Percentiles rank a stretch among this genome's conserved stretches.
These are phyloP conservation scores for Heteromurus nitidus DNA, from an alignment of 2,888 invertebrate species.

Conservation along the genomic window DNA sequence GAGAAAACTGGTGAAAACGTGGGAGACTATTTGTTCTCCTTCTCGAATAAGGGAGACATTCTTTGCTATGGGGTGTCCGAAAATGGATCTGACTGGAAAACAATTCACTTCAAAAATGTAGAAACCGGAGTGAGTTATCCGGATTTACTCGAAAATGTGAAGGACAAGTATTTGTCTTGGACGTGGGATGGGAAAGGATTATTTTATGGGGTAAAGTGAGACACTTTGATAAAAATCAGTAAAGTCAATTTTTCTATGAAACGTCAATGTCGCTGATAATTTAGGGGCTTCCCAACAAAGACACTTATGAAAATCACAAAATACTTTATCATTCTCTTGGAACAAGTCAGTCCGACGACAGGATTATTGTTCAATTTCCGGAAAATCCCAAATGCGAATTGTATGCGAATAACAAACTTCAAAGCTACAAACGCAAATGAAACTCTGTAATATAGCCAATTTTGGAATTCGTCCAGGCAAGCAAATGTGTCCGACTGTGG, in stretches of 20 bases:
- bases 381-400: slow-evolving; percentile 91
- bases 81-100: slow-evolving; percentile 97
- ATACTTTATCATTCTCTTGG: slow-evolving; percentile 92
- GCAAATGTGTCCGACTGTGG: slow-evolving; percentile 95
- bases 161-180: slow-evolving; percentile 13
- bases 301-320: slow-evolving; percentile 90
- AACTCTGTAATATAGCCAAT: not conserved
- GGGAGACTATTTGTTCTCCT: slow-evolving; percentile 84
- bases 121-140: slow-evolving; percentile 76
- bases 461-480: slow-evolving; percentile 78
- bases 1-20: slow-evolving; percentile 75
- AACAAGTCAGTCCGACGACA: slow-evolving; percentile 88
- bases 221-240: too few species aligned
- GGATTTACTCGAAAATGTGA: not conserved
- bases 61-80: slow-evolving; percentile 94
- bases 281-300: slow-evolving; percentile 73
- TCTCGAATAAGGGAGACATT: slow-evolving; percentile 92
- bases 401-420: too few species aligned
- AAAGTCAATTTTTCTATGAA: too few species aligned
- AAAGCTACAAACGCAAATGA: not conserved
- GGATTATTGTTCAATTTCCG: slow-evolving; percentile 90
- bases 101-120: slow-evolving; percentile 87
- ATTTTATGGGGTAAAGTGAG: slow-evolving; percentile 24
- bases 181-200: not conserved
- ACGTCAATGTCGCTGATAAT: too few species aligned